phyloP scores from a whole-genome alignment of 1,140 invertebrate genomes.

The Drosophila nebulosa region DNA sequence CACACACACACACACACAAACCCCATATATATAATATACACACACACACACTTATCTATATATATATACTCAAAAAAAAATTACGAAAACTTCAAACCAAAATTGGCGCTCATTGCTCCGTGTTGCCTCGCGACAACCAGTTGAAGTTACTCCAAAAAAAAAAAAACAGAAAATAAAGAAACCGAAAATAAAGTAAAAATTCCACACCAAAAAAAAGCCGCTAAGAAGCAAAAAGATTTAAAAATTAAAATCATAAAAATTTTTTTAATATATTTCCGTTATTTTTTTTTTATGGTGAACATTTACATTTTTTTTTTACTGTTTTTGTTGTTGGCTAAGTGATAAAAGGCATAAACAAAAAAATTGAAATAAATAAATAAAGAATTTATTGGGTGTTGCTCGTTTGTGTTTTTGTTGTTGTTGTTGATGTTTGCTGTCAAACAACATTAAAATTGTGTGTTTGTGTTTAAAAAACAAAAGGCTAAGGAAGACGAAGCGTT shows the following conservation, averaged over 20 bases:
- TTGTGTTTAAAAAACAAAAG: slow-evolving; percentile 16
- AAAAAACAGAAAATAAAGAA: slow-evolving; percentile 1
- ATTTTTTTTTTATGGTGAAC: neutral
- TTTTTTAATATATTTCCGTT: neutral
- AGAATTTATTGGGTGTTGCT: slow-evolving; percentile 2
- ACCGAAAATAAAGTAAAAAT: neutral
- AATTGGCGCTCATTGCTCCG: slow-evolving; percentile 46
- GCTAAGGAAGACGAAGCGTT: neutral
- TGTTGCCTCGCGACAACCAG: slow-evolving; percentile 69
- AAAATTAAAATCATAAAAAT: neutral
- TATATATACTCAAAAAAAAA: neutral
- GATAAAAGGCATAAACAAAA: neutral
- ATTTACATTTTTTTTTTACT: neutral
- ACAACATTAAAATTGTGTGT: slow-evolving; percentile 14
- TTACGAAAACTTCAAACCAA: slow-evolving; percentile 4
- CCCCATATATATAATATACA: neutral
- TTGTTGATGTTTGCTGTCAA: neutral
- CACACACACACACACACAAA: slow-evolving; percentile 18
- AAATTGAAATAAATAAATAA: neutral
- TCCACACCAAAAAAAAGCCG: slow-evolving; percentile 2
- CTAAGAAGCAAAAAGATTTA: neutral
- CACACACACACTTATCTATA: neutral
- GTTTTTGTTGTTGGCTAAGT: neutral
- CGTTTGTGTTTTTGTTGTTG: slow-evolving; percentile 2
- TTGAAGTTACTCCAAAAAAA: slow-evolving; percentile 50